Evolutionary conservation across 2,113 vertebrate genomes (phyloP).

Genomic region (Strigops habroptila): DNA sequence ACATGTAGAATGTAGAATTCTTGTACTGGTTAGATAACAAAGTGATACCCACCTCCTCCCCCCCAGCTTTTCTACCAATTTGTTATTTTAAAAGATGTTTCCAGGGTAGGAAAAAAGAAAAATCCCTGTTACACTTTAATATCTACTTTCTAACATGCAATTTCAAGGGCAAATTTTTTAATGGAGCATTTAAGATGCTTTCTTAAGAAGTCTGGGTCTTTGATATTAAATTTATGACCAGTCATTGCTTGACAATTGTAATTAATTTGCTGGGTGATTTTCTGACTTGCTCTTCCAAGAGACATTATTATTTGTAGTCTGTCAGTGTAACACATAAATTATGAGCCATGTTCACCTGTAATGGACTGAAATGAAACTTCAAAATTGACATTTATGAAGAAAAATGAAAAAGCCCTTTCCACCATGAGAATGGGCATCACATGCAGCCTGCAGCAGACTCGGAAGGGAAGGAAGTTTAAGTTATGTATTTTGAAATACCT

Average conservation of each 20-base stretch:
- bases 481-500: background rate
- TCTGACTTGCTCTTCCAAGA: constrained; percentile 45
- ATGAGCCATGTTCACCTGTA: constrained; percentile 38
- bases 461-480: background rate
- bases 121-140: background rate
- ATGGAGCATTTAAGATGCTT: constrained; percentile 21
- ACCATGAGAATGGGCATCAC: background rate
- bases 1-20: background rate
- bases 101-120: background rate
- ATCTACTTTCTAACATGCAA: background rate
- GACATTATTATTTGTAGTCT: constrained; percentile 52
- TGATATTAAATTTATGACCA: constrained; percentile 53
- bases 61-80: background rate
- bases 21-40: background rate
- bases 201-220: constrained; percentile 22
- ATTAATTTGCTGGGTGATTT: constrained; percentile 43
- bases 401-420: constrained; percentile 51
- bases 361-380: constrained; percentile 58
- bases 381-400: constrained; percentile 68
- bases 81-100: background rate
- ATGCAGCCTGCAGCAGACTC: background rate
- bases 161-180: constrained; percentile 39
- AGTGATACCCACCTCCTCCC: accelerated
- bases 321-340: constrained; percentile 53
- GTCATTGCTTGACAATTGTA: constrained; percentile 48